A percentile compares a stretch with the other conserved stretches of the same genome.
phyloP scores from a whole-genome alignment of 2,888 invertebrate genomes.

The Agrochola lota region DNA sequence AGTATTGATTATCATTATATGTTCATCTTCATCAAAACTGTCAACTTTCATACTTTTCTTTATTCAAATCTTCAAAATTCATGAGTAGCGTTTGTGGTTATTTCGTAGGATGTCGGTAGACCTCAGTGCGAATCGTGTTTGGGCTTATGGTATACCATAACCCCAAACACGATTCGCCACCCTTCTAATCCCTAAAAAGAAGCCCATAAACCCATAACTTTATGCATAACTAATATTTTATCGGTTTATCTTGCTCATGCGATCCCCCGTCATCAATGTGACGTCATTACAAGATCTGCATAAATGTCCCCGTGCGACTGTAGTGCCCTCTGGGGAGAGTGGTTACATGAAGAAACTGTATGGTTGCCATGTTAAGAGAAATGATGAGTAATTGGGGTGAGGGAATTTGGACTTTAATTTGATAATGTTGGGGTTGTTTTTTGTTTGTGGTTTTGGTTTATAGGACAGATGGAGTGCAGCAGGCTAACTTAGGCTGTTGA shows the following conservation, averaged over 20 bases:
- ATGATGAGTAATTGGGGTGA: not conserved
- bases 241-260: conserved; percentile 59
- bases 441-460: conserved; percentile 26
- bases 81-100: not conserved
- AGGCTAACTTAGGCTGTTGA: conserved; percentile 23
- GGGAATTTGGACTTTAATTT: conserved; percentile 34
- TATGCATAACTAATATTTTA: conserved; percentile 67
- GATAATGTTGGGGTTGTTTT: conserved; percentile 20
- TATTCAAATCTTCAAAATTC: not conserved
- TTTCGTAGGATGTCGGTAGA: not conserved
- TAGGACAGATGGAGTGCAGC: conserved; percentile 22
- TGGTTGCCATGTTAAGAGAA: conserved; percentile 44
- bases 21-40: no score
- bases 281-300: conserved; percentile 80
- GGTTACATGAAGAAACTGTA: conserved; percentile 39
- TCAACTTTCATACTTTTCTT: not conserved
- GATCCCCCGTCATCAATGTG: conserved; percentile 54
- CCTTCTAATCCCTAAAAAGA: conserved; percentile 46
- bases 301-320: conserved; percentile 84
- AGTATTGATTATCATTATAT: no score
- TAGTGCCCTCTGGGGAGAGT: conserved; percentile 73
- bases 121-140: no score
- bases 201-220: conserved; percentile 43
- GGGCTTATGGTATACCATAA: no score
- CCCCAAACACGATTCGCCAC: conserved; percentile 23